Evolutionary conservation across 2,888 invertebrate species (phyloP).

Genomic region (Sipha maydis): DNA sequence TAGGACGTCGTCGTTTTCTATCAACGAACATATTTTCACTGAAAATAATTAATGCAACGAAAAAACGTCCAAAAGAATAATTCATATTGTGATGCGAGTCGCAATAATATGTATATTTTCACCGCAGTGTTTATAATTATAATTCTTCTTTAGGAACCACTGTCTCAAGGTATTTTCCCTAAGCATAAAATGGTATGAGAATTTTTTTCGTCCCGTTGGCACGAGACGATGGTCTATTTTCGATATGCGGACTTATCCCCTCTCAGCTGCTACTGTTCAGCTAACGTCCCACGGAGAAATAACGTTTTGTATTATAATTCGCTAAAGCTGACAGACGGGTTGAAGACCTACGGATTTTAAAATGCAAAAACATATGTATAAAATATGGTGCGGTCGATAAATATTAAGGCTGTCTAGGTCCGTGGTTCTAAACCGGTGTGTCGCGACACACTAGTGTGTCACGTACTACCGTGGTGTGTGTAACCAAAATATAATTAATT

Average conservation of each 20-base stretch:
- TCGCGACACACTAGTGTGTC: too few relatives aligned
- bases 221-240: conserved; percentile 44
- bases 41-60: neutral
- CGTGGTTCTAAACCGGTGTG: too few relatives aligned
- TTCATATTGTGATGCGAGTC: neutral
- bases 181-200: conserved; percentile 29
- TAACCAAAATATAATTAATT: too few relatives aligned
- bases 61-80: neutral
- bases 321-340: conserved; percentile 6
- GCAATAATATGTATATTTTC: neutral
- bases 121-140: neutral
- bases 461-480: too few relatives aligned
- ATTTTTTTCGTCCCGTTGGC: conserved; percentile 52
- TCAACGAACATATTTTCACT: neutral
- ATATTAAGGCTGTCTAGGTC: conserved; percentile 35
- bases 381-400: neutral
- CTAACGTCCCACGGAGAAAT: conserved; percentile 28
- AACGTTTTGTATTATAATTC: conserved; percentile 46
- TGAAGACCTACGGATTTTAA: conserved; percentile 36
- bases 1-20: neutral
- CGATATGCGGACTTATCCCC: conserved; percentile 21
- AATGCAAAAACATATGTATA: conserved; percentile 39
- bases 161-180: conserved; percentile 38
- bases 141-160: conserved; percentile 42
- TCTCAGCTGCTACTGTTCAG: neutral